phyloP scores from a whole-genome alignment of 2,888 invertebrate species.

The Polydrusus pterygomalis region DNA sequence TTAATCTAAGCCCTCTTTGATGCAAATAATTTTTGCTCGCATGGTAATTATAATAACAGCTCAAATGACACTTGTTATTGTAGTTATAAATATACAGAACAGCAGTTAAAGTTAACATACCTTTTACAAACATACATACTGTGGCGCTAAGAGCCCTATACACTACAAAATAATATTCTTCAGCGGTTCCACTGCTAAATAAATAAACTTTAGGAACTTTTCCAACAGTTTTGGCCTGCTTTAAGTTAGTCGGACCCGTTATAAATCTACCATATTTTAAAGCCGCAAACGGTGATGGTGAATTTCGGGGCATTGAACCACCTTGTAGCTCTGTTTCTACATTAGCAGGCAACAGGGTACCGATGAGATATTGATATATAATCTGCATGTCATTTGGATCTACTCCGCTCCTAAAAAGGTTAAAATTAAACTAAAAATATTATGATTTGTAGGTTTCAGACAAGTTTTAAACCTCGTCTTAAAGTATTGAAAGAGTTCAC shows the following conservation, averaged over 20 bases:
- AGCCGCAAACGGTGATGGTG: slow-evolving; percentile 73
- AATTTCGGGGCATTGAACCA: slow-evolving; percentile 78
- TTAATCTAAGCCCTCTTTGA: too few species aligned
- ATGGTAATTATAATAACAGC: too few species aligned
- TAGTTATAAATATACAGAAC: too few species aligned
- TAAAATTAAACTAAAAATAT: too few species aligned
- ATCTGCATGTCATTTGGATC: slow-evolving; percentile 90
- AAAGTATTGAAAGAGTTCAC: too few species aligned
- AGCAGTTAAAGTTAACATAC: slow-evolving; percentile 70
- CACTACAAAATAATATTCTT: slow-evolving; percentile 84
- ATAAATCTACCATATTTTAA: slow-evolving; percentile 79
- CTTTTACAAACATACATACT: slow-evolving; percentile 88
- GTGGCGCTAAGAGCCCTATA: slow-evolving; percentile 92
- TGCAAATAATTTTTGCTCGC: too few species aligned
- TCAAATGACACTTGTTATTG: too few species aligned
- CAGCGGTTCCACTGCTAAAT: slow-evolving; percentile 74
- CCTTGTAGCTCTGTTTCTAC: slow-evolving; percentile 83
- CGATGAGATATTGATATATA: slow-evolving; percentile 89
- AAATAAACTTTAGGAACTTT: slow-evolving; percentile 84
- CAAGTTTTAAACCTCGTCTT: too few species aligned
- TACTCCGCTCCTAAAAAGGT: slow-evolving; percentile 84
- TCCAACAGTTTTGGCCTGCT: slow-evolving; percentile 74
- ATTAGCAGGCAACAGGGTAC: slow-evolving; percentile 86
- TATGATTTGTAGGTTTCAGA: too few species aligned
- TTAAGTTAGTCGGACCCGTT: slow-evolving; percentile 79